Conservation (phyloP, 1,140 invertebrate species). For the Anastrepha ludens region DNA sequence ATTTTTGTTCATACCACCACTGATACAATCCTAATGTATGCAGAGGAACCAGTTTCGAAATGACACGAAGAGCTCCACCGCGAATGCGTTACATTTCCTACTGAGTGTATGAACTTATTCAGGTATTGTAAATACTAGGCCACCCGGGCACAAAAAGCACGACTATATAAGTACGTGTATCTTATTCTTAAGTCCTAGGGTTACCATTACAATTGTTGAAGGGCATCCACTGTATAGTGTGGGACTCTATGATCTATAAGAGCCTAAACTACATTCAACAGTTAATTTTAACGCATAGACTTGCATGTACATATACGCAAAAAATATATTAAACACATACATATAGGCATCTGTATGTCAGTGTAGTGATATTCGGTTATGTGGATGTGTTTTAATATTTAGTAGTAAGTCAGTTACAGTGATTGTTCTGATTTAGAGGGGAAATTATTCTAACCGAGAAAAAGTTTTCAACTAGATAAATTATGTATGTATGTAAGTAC, state of each 20-base stretch:
- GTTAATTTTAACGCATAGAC: slow-evolving; percentile 38
- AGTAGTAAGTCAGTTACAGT: neutral
- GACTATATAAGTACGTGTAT: neutral
- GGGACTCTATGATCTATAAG: neutral
- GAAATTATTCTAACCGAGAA: neutral
- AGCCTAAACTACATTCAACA: slow-evolving; percentile 34
- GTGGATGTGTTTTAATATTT: neutral
- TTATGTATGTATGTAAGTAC: too few relatives aligned
- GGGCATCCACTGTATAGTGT: neutral
- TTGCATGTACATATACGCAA: neutral
- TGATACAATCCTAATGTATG: too few relatives aligned
- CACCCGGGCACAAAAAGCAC: neutral
- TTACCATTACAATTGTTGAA: slow-evolving; percentile 30
- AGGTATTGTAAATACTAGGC: slow-evolving; percentile 4
- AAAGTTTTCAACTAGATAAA: neutral
- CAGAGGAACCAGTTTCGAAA: too few relatives aligned
- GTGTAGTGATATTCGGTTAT: neutral
- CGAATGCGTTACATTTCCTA: neutral
- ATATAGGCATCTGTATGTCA: neutral
- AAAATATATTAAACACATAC: neutral
- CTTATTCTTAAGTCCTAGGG: slow-evolving; percentile 8
- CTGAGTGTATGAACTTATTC: neutral
- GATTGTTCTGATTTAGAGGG: neutral
- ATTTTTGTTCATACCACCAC: too few relatives aligned
- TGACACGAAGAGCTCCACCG: too few relatives aligned